Evolutionary conservation across 2,888 invertebrate genomes (phyloP), one percentile per base, ranked within the genome.

Genomic region (Copidosoma aretas): DNA sequence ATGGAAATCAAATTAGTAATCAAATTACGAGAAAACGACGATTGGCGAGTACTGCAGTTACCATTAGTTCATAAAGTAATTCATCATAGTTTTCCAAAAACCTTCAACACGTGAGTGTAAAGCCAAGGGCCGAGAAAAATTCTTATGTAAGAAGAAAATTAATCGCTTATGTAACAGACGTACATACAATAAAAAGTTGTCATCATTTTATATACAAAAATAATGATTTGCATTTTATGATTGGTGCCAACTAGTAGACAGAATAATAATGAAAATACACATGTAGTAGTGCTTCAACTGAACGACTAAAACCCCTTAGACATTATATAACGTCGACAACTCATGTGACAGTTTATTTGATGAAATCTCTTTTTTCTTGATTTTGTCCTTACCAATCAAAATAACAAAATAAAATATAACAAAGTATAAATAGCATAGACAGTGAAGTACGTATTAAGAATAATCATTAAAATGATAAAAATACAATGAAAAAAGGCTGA

Each of bases 291-390:
- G n/a, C n/a, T n/a, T n/a, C n/a, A 62, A 66, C 62, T 67, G 60
- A 64, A 70, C 64, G 67, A 70, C 57, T 32, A 39, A 64, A 70
- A 64, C 64, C 60, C 61, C 57, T 67, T 58, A 64, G 67, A 70
- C 70, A 60, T 67, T 65, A 65, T 58, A 67, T 52, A 49, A 19
- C 58, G 41, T 67, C 64, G 60, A 64, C 67, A 54, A 58, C 22
- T 64, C 64, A 67, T 70, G 70, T 70, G 70, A 70, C 67, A 70
- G 25, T 61, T 25, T 60, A 61, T 53, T 66, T 59, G 52, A 64
- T 61, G 60, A 67, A 22, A 67, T 58, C 53, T 67, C 58, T 70
- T 70, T 46, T 64, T 32, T 8, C 32, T 8, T 32, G 8, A 62
- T 70, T 70, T 70, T 49, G 39, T 49, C 54, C 52, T 63, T 67